Evolutionary conservation across 2,888 invertebrate genomes (phyloP), one percentile per base, ranked within the genome.

Genomic region (Hermodice carunculata): DNA sequence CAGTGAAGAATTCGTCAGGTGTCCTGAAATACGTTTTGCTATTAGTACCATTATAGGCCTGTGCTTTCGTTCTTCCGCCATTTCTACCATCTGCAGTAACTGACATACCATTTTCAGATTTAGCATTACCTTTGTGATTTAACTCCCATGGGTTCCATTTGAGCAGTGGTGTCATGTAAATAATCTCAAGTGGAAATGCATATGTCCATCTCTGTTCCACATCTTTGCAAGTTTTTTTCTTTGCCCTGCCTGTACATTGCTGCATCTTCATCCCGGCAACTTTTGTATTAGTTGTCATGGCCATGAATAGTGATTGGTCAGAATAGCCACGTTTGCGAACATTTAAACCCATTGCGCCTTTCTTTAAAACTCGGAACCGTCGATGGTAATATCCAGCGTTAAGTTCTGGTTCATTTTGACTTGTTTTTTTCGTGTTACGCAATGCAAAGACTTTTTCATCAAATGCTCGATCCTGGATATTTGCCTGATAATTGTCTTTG

Each of bases 381-480:
- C 75, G 66, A 44, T 77, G 73, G 58, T 76, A 78, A 46, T 69
- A 67, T 11, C 68, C 75, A 0, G 75, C 69, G 62, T 79, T 77
- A 4, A 78, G 61, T 28, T 26, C 26, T 1, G 22, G 22, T 4
- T n/a, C n/a, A n/a, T n/a, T n/a, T n/a, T n/a, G n/a, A n/a, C n/a
- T n/a, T n/a, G n/a, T n/a, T n/a, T n/a, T n/a, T n/a, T n/a, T n/a
- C n/a, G n/a, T n/a, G n/a, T n/a, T n/a, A n/a, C n/a, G n/a, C n/a
- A n/a, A n/a, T n/a, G n/a, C n/a, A n/a, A n/a, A n/a, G n/a, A n/a
- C n/a, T n/a, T n/a, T n/a, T n/a, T n/a, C n/a, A n/a, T n/a, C n/a
- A n/a, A n/a, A n/a, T n/a, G n/a, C n/a, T n/a, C n/a, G n/a, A n/a
- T n/a, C n/a, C n/a, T n/a, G 3, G 2, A 53, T 28, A n/a, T n/a